A percentile compares a stretch with the other conserved stretches of the same genome.
Evolutionary conservation across 2,113 vertebrate genomes (phyloP).

Genomic region (Elaphurus davidianus): DNA sequence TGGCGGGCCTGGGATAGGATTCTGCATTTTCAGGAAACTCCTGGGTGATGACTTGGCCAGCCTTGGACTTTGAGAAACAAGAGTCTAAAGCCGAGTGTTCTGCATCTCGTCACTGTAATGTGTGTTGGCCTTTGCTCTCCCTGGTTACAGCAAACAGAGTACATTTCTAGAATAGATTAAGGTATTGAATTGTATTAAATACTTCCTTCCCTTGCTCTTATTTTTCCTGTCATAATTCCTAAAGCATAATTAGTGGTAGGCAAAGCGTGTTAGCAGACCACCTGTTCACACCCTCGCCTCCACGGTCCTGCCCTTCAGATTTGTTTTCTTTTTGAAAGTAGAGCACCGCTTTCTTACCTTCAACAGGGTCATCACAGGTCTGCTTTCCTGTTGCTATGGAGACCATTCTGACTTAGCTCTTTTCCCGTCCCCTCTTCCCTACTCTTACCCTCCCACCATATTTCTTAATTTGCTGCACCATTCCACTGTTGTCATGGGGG

Average conservation of each 20-base stretch:
- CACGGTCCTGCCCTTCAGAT: neutral
- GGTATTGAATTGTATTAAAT: neutral
- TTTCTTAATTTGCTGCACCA: conserved; percentile 44
- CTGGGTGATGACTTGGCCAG: neutral
- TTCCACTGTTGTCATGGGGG: conserved; percentile 51
- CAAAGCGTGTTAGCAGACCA: neutral
- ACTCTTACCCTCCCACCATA: neutral
- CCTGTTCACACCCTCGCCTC: neutral
- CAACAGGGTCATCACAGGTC: neutral
- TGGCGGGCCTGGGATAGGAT: neutral
- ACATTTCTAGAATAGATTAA: neutral
- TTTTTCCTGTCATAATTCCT: neutral
- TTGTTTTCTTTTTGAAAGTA: neutral
- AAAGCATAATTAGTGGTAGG: neutral
- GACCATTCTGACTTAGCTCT: neutral
- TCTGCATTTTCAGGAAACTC: neutral
- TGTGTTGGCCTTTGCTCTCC: neutral
- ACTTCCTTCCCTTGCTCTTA: neutral
- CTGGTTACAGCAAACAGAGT: neutral
- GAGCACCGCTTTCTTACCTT: neutral
- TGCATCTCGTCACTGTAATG: neutral
- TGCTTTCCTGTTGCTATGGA: conserved; percentile 50
- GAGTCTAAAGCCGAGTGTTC: fast-evolving
- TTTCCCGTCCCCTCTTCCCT: neutral
- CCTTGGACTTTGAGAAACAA: neutral